These are phyloP conservation scores for Glossosoma conforme DNA, from an alignment of 1,140 invertebrate species.

Conservation along the genomic window DNA sequence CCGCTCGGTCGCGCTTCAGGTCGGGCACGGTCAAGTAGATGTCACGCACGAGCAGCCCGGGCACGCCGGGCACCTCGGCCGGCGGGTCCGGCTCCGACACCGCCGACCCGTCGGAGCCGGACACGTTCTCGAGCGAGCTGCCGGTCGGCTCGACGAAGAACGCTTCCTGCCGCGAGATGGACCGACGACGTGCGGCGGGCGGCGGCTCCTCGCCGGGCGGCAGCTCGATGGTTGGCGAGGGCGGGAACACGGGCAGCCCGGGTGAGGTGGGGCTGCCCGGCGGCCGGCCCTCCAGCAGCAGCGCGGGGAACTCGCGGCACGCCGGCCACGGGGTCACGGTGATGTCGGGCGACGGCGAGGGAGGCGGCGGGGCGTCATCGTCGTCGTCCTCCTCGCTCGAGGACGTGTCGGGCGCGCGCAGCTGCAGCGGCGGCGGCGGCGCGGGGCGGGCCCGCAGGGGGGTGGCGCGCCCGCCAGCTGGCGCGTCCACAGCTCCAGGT, in stretches of 20 bases:
- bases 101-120: constrained; percentile 33
- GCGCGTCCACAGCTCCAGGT: constrained; percentile 57
- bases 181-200: constrained; percentile 50
- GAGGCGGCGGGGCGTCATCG: constrained; percentile 39
- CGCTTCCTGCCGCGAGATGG: constrained; percentile 72
- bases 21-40: constrained; percentile 80
- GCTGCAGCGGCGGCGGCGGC: constrained; percentile 35
- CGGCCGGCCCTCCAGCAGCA: constrained; percentile 47
- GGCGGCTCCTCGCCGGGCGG: constrained; percentile 48
- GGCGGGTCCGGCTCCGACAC: constrained; percentile 51
- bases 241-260: constrained; percentile 33
- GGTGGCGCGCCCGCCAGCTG: constrained; percentile 44
- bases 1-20: constrained; percentile 72
- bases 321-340: constrained; percentile 64
- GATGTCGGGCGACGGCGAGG: constrained; percentile 48
- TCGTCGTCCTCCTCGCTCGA: constrained; percentile 53
- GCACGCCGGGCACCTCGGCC: constrained; percentile 38
- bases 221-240: constrained; percentile 47
- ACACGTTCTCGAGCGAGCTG: constrained; percentile 60
- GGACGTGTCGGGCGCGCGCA: constrained; percentile 41
- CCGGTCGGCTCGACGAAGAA: constrained; percentile 66
- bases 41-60: constrained; percentile 53
- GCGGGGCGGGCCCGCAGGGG: constrained; percentile 16
- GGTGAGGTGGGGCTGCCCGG: constrained; percentile 44
- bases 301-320: constrained; percentile 38